phyloP scores from a whole-genome alignment of 2,113 vertebrate species.

The Passer domesticus region DNA sequence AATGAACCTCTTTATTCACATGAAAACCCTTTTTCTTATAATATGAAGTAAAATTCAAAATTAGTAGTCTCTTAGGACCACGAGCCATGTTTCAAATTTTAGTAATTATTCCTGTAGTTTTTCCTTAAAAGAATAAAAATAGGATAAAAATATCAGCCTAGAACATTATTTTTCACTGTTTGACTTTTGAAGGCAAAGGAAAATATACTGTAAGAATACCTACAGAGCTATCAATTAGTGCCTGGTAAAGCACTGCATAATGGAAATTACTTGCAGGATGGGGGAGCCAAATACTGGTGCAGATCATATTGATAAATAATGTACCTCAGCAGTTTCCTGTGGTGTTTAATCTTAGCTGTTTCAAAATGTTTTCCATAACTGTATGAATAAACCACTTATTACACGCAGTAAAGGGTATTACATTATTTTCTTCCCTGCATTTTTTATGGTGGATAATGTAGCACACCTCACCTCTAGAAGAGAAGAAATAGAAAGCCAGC shows the following conservation, averaged over 20 bases:
- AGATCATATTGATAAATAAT: conserved; percentile 51
- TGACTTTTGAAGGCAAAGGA: conserved; percentile 4
- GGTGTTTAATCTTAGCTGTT: conserved; percentile 44
- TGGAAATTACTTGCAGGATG: conserved; percentile 28
- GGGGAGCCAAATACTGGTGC: not conserved
- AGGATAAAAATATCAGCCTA: conserved; percentile 10
- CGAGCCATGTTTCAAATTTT: not conserved
- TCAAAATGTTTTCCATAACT: conserved; percentile 48
- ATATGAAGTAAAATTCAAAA: not conserved
- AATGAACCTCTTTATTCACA: not conserved
- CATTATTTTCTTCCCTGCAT: not conserved
- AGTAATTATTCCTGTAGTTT: not conserved
- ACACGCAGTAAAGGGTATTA: not conserved
- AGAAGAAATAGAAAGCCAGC: not conserved
- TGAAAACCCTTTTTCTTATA: not conserved
- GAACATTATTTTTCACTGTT: conserved; percentile 11
- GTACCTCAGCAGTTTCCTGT: conserved; percentile 13
- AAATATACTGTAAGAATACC: conserved; percentile 17
- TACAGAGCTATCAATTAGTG: conserved; percentile 43
- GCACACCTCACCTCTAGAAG: not conserved
- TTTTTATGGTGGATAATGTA: not conserved
- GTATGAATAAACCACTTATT: conserved; percentile 42
- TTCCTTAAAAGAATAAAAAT: not conserved
- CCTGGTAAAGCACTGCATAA: conserved; percentile 1
- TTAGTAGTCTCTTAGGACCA: not conserved